phyloP scores from a whole-genome alignment of 2,113 vertebrate species.

The Strix uralensis region DNA sequence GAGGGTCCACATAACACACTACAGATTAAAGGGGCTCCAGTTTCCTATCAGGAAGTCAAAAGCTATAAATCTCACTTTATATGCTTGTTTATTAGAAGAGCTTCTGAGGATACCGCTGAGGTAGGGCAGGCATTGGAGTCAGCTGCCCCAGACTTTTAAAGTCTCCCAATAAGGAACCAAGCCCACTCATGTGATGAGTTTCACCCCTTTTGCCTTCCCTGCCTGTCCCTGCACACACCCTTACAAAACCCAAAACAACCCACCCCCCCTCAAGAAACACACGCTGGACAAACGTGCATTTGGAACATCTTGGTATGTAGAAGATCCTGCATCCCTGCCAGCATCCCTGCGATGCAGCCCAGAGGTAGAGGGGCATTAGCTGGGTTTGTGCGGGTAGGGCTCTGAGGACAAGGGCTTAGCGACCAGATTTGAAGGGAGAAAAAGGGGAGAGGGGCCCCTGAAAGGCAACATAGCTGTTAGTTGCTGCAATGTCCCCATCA shows the following conservation, averaged over 20 bases:
- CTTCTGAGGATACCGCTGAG: conserved; percentile 27
- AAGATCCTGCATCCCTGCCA: neutral
- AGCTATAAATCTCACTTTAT: conserved; percentile 66
- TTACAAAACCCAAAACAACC: neutral
- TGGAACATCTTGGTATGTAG: accelerated
- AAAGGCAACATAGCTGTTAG: neutral
- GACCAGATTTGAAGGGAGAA: neutral
- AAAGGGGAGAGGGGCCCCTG: neutral
- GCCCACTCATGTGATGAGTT: neutral
- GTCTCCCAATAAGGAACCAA: neutral
- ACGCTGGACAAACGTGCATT: accelerated
- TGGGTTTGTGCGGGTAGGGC: neutral
- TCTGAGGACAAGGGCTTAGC: neutral
- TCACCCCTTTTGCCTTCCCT: neutral
- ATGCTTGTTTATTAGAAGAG: conserved; percentile 52
- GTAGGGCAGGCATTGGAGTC: neutral
- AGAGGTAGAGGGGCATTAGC: neutral
- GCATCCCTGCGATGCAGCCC: accelerated
- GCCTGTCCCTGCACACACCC: neutral
- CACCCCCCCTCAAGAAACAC: neutral
- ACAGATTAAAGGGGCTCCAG: conserved; percentile 52
- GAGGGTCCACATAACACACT: neutral
- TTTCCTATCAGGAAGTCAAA: conserved; percentile 62
- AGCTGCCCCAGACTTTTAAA: neutral
- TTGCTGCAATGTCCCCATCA: neutral